phyloP scores from a whole-genome alignment of 1,140 invertebrate species.

The Limonius californicus region DNA sequence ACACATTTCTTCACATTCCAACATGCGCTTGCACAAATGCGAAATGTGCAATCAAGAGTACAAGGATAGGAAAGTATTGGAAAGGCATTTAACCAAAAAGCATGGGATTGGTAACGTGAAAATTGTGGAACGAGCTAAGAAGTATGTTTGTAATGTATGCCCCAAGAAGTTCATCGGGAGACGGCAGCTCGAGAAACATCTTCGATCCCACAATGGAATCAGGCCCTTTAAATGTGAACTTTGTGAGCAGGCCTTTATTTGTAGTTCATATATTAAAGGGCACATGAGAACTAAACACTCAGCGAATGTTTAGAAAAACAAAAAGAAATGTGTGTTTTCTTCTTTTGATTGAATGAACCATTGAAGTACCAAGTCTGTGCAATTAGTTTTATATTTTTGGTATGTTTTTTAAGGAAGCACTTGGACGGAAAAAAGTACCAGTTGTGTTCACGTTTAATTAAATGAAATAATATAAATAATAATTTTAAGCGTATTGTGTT shows the following conservation, averaged over 20 bases:
- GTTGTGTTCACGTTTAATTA: too few species aligned
- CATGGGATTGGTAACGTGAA: background rate
- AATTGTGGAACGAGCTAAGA: background rate
- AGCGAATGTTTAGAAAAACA: background rate
- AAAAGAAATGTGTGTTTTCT: too few species aligned
- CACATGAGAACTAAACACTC: background rate
- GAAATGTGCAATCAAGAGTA: background rate
- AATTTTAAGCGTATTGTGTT: too few species aligned
- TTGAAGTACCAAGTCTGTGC: too few species aligned
- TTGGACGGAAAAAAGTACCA: too few species aligned
- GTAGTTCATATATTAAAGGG: background rate
- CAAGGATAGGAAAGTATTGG: background rate
- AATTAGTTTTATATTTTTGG: too few species aligned
- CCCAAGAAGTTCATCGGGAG: background rate
- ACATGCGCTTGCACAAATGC: background rate
- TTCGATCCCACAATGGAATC: background rate
- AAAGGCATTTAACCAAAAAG: slow-evolving; percentile 1
- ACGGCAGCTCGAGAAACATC: background rate
- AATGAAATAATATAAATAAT: too few species aligned
- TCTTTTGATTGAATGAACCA: too few species aligned
- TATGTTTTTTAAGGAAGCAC: too few species aligned
- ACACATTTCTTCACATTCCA: background rate
- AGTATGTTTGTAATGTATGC: background rate
- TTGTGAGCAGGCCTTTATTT: background rate
- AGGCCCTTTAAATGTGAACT: background rate